Evolutionary conservation across 1,140 invertebrate genomes (phyloP), one percentile per base, ranked within the genome.

Genomic region (Sinella curviseta): DNA sequence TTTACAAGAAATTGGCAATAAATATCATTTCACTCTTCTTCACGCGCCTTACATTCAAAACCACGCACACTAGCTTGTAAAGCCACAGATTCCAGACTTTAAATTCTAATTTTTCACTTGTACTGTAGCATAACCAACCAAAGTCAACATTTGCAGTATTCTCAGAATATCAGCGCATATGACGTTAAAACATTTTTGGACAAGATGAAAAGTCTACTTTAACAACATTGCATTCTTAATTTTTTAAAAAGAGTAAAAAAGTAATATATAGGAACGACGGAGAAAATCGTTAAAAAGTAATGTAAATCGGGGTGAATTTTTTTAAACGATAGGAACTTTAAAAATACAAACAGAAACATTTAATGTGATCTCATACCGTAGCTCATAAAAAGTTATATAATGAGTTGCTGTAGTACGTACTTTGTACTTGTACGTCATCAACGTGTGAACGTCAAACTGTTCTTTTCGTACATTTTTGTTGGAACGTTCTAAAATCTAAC

Each of bases 1-100:
- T 70, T 70, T 33, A 70, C 26, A 70, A 31, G 26, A 70, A 70
- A 70, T 70, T 33, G 65, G 65, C 65, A 70, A 70, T 70, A 70
- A 70, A 70, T 70, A 70, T 70, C 65, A 70, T 1, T 70, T 12
- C 28, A n/a, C 12, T 70, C n/a, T 30, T 70, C 8, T 70, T 8
- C 65, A 4, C 24, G 26, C 31, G 55, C 8, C 31, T 70, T 24
- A 33, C 26, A 4, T 31, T 14, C 8, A 70, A 70, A 30, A n/a
- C n/a, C 65, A 4, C 24, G 26, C 31, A 24, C 8, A 31, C 31
- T 24, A 33, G 1, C 12, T 31, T 14, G 28, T 31, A 70, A 30
- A 70, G 12, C 24, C 65, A 70, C 31, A 17, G 65, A 70, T 70
- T 30, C 12, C 65, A 17, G 31, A 70, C 24, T 31, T 8, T 24